These are phyloP conservation scores for Coleophora deauratella DNA, from an alignment of 2,888 invertebrate genomes.

Conservation along the genomic window DNA sequence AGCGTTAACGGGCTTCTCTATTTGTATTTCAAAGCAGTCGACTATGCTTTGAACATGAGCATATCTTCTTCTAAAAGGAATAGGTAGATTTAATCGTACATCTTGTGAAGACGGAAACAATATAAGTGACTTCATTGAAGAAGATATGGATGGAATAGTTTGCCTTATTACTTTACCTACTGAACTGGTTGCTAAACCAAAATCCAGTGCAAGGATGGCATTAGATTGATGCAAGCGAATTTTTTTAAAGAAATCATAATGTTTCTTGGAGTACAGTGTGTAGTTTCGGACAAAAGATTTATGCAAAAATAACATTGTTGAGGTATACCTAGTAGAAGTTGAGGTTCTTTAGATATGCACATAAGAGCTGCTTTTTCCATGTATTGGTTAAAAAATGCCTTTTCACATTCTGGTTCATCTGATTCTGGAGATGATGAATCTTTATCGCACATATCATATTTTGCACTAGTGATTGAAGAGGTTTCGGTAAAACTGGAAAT, in stretches of 20 bases:
- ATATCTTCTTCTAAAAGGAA: slow-evolving; percentile 12
- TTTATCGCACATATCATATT: too few species aligned
- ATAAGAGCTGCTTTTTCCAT: slow-evolving; percentile 1
- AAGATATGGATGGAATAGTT: slow-evolving; percentile 1
- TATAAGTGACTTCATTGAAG: not conserved
- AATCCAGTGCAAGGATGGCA: slow-evolving; percentile 1
- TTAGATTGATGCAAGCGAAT: slow-evolving; percentile 1
- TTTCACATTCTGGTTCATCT: not conserved
- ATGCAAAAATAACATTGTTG: slow-evolving; percentile 2
- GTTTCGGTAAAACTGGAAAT: not conserved
- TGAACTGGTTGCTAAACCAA: slow-evolving; percentile 1
- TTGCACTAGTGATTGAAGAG: too few species aligned
- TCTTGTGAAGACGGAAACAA: slow-evolving; percentile 2
- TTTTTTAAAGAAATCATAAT: not conserved
- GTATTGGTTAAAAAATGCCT: not conserved
- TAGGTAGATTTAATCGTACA: slow-evolving; percentile 10
- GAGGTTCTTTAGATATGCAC: slow-evolving; percentile 1
- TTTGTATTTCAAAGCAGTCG: slow-evolving; percentile 25
- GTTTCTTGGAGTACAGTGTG: not conserved
- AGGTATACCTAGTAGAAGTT: slow-evolving; percentile 1
- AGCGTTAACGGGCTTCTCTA: slow-evolving; percentile 20
- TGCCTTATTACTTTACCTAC: not conserved
- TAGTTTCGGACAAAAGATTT: not conserved
- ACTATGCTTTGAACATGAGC: slow-evolving; percentile 12
- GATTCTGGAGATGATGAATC: too few species aligned